A percentile compares a stretch with the other conserved stretches of the same genome.
Evolutionary conservation across 2,113 vertebrate species (phyloP).

Genomic region (Craseonycteris thonglongyai): DNA sequence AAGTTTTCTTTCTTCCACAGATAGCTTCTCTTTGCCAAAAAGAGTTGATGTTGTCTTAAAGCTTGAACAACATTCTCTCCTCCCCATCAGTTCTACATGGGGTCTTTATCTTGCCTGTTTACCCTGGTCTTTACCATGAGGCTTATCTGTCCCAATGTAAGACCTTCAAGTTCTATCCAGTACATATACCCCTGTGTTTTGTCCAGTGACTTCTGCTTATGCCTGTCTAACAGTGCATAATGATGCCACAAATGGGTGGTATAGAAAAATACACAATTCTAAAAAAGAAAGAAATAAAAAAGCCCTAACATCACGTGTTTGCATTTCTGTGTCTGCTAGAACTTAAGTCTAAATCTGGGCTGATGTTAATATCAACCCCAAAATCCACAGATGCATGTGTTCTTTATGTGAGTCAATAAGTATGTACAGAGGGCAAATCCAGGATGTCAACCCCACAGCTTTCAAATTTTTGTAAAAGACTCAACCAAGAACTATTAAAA

Average conservation of each 20-base stretch:
- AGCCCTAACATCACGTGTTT: neutral
- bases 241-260: neutral
- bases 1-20: neutral
- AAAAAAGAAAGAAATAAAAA: neutral
- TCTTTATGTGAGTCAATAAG: neutral
- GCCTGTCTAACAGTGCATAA: neutral
- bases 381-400: neutral
- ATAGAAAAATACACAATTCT: neutral
- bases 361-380: neutral
- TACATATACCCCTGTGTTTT: neutral
- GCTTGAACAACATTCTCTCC: neutral
- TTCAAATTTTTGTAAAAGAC: neutral
- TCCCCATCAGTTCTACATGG: neutral
- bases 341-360: neutral
- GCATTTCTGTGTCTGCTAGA: neutral
- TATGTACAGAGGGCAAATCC: neutral
- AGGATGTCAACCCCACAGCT: neutral
- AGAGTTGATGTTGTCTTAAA: neutral
- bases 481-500: neutral
- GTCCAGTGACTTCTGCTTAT: neutral
- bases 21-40: neutral
- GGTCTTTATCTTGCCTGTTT: neutral
- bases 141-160: neutral
- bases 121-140: neutral
- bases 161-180: neutral